Evolutionary conservation across 2,797 vertebrate species (phyloP).

Genomic region (Scarus forsteni): DNA sequence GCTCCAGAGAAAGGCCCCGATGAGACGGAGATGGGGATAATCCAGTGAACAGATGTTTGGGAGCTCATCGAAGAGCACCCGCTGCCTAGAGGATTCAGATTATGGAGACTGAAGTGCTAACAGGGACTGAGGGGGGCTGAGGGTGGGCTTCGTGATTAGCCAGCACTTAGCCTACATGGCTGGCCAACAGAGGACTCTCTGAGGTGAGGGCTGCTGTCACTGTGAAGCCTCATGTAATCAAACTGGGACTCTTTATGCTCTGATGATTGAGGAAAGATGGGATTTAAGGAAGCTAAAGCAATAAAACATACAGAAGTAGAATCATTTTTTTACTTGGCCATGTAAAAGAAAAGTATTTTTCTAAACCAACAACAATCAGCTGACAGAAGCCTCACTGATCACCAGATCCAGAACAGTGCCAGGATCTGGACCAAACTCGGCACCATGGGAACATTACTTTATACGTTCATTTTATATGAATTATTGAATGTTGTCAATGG

Average conservation of each 20-base stretch:
- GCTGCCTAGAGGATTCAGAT: slow-evolving; percentile 61
- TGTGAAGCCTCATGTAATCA: slow-evolving; percentile 37
- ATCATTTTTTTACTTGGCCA: not conserved
- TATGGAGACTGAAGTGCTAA: slow-evolving; percentile 59
- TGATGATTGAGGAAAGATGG: slow-evolving; percentile 12
- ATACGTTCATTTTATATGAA: no score
- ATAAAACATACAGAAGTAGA: not conserved
- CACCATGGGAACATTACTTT: no score
- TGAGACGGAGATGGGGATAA: slow-evolving; percentile 66
- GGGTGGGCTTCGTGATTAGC: slow-evolving; percentile 47
- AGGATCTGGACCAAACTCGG: no score
- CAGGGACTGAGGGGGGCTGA: slow-evolving; percentile 46
- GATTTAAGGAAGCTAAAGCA: slow-evolving; percentile 23
- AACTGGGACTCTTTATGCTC: slow-evolving; percentile 9
- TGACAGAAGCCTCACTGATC: no score
- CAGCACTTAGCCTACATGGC: slow-evolving; percentile 13
- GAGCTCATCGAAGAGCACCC: slow-evolving; percentile 42
- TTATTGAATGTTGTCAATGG: no score
- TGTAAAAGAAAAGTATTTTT: no score
- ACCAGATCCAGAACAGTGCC: no score
- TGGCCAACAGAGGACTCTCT: not conserved
- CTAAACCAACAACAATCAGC: no score
- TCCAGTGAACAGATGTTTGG: slow-evolving; percentile 74
- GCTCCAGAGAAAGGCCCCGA: slow-evolving; percentile 59
- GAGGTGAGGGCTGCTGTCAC: slow-evolving; percentile 13